These are phyloP conservation scores for Syrista parreyssii DNA, from an alignment of 2,888 invertebrate species.

Conservation along the genomic window DNA sequence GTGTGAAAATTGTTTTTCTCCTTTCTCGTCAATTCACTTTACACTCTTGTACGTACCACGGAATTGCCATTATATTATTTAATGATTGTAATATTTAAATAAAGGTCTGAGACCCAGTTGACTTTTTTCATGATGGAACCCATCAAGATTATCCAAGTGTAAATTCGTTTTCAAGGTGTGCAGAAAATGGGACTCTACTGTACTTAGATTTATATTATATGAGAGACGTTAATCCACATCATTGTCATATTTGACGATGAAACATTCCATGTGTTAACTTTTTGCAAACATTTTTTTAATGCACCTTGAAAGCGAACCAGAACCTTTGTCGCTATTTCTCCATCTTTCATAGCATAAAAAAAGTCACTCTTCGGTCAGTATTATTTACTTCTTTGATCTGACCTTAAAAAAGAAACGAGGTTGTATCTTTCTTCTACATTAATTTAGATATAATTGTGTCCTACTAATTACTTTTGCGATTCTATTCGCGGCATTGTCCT, in stretches of 20 bases:
- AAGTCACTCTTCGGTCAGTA: slow-evolving; percentile 32
- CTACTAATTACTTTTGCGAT: background rate
- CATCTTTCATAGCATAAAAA: background rate
- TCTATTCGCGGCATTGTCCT: background rate
- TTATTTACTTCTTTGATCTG: slow-evolving; percentile 36
- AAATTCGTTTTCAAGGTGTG: background rate
- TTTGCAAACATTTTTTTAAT: background rate
- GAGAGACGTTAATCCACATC: background rate
- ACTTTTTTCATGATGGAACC: background rate
- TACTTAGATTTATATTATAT: background rate
- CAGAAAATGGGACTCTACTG: background rate
- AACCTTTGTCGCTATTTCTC: background rate
- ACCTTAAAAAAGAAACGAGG: slow-evolving; percentile 20
- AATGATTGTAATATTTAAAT: background rate
- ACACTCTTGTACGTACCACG: background rate
- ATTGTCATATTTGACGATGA: background rate
- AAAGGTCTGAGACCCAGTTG: background rate
- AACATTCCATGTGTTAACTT: background rate
- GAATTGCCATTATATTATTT: slow-evolving; percentile 6
- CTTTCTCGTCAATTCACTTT: background rate
- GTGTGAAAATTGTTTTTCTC: background rate
- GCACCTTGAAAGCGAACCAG: background rate
- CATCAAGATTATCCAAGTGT: background rate
- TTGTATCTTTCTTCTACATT: slow-evolving; percentile 7
- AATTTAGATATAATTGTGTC: background rate